Evolutionary conservation across 2,888 invertebrate species (phyloP), one percentile per base, ranked within the genome.

Genomic region (Syrista parreyssii): DNA sequence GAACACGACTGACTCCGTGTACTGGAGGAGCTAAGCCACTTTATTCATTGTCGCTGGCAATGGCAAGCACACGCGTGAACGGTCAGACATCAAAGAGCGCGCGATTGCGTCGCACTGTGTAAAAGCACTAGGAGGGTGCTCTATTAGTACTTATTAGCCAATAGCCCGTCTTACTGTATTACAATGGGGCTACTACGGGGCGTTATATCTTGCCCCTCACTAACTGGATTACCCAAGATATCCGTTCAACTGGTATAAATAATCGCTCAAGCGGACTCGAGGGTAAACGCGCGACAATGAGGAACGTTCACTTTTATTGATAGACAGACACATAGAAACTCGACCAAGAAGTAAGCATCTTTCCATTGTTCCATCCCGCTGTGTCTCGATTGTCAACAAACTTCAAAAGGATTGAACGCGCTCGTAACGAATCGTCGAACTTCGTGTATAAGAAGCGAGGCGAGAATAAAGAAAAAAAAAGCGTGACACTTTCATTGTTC

Each of bases 181-280:
- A 55, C 55, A 55, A 55, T 55, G 55, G 55, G 55, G 9, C 55
- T 55, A 55, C 55, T 9, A 55, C 55, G 23, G 55, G 9, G 9
- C 55, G 23, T 23, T 9, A 6, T 23, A 55, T 55, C 55, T 55
- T 73, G 77, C 75, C 71, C 68, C 79, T 75, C 68, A 68, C 79
- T 84, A 84, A 86, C 84, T 87, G 86, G 86, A 86, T 86, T 87
- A 86, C 83, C 85, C 81, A 82, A 82, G 83, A 86, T 86, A 86
- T 86, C 86, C 84, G 84, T 86, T 86, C 86, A 87, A 86, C 84
- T 83, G 71, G 33, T 31, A 71, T 32, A 71, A 71, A 55, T 55
- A 23, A 55, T 55, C 55, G 23, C 2, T 23, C 15, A 9, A 23
- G 55, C 55, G 55, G 23, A 55, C 55, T 55, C 1, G 23, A 55